phyloP scores from a whole-genome alignment of 2,113 vertebrate genomes.

The Antennarius striatus region DNA sequence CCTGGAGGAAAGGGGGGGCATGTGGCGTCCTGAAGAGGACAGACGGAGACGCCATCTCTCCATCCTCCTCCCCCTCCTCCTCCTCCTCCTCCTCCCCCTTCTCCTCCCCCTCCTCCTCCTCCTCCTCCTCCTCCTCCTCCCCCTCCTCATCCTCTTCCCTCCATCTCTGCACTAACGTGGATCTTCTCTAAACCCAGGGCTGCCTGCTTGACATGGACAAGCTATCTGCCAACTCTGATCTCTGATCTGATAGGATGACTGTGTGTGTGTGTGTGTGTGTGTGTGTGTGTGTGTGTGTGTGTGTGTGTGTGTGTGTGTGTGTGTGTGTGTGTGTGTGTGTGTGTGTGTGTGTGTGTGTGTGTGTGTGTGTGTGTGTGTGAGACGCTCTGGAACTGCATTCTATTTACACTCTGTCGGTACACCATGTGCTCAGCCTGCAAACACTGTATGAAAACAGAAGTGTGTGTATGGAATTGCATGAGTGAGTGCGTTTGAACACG shows the following conservation, averaged over 20 bases:
- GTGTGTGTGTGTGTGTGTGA: not conserved
- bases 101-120: too few relatives aligned
- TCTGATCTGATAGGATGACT: conserved; percentile 41
- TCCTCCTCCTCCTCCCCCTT: too few relatives aligned
- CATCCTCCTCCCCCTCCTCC: too few relatives aligned
- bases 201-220: conserved; percentile 32
- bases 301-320: conserved; percentile 3
- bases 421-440: conserved; percentile 19
- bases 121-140: not conserved
- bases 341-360: conserved; percentile 7
- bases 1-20: too few relatives aligned
- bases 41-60: too few relatives aligned
- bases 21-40: too few relatives aligned
- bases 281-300: conserved; percentile 8
- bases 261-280: conserved; percentile 4
- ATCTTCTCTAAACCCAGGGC: conserved; percentile 30
- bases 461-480: conserved; percentile 52
- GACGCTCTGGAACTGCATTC: too few relatives aligned
- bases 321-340: conserved; percentile 10
- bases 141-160: conserved; percentile 1
- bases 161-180: conserved; percentile 21
- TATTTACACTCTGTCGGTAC: too few relatives aligned
- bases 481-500: conserved; percentile 18
- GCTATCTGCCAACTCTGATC: conserved; percentile 66
- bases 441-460: conserved; percentile 45